Evolutionary conservation across 2,113 vertebrate species (phyloP).

Genomic region (Neoarius graeffei): DNA sequence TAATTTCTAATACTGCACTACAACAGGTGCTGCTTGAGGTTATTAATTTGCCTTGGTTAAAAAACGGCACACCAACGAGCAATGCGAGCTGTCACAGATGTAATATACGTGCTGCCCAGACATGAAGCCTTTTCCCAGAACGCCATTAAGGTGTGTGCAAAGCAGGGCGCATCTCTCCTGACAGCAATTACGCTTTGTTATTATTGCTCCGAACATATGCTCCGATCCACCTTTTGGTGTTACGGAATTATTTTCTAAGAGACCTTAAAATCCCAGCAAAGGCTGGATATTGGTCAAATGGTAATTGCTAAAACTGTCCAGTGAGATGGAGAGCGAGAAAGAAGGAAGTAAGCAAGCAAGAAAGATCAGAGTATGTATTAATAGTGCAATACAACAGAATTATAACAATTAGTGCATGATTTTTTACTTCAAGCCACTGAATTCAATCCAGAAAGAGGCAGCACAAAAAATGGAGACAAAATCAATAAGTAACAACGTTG

Average conservation of each 20-base stretch:
- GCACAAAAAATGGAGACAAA: neutral
- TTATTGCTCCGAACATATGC: conserved; percentile 94
- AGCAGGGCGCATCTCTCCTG: conserved; percentile 88
- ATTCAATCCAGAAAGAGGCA: neutral
- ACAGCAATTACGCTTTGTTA: conserved; percentile 92
- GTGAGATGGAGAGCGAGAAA: conserved; percentile 3
- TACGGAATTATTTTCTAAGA: conserved; percentile 84
- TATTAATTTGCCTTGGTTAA: conserved; percentile 86
- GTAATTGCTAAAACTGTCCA: conserved; percentile 71
- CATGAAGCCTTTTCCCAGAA: conserved; percentile 84
- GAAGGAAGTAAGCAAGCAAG: neutral
- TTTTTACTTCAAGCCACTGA: neutral
- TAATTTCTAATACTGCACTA: conserved; percentile 57
- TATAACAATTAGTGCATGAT: neutral
- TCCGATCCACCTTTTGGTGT: conserved; percentile 59
- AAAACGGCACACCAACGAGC: conserved; percentile 87
- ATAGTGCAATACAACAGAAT: conserved; percentile 8
- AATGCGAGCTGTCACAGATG: conserved; percentile 83
- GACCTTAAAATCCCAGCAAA: conserved; percentile 91
- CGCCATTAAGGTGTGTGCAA: conserved; percentile 89
- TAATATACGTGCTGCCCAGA: conserved; percentile 88
- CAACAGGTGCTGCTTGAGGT: conserved; percentile 70
- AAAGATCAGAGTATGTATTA: neutral
- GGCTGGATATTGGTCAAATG: conserved; percentile 88
- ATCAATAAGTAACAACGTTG: conserved; percentile 20